Conservation (phyloP, 2,888 invertebrate genomes). For the Pilophorus perplexus region DNA sequence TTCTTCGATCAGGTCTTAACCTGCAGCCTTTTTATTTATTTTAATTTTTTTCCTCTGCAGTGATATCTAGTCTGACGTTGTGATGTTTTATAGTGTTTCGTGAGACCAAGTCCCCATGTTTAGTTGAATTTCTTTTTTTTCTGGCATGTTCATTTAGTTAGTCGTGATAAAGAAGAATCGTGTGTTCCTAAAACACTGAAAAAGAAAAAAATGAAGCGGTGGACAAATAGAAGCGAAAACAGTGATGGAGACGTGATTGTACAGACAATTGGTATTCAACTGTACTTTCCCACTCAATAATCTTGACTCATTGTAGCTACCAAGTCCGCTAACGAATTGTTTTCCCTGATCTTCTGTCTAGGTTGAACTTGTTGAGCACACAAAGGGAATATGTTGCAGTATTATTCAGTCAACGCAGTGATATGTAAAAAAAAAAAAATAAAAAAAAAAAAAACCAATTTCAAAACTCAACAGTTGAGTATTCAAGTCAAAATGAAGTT, state of each 20-base stretch:
- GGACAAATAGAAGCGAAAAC: constrained; percentile 28
- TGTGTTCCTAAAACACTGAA: constrained; percentile 29
- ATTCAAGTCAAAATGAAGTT: too few species aligned
- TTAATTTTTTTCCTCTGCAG: too few species aligned
- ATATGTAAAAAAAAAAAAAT: too few species aligned
- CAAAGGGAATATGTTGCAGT: too few species aligned
- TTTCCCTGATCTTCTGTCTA: too few species aligned
- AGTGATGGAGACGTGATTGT: too few species aligned
- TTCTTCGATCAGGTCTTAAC: not conserved
- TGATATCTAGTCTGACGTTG: constrained; percentile 33
- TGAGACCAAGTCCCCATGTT: constrained; percentile 20
- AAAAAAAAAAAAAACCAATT: too few species aligned
- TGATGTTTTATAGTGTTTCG: constrained; percentile 17
- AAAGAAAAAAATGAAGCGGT: not conserved
- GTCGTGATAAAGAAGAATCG: constrained; percentile 28
- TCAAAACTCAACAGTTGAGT: too few species aligned
- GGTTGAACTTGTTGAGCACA: too few species aligned
- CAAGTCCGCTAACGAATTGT: not conserved
- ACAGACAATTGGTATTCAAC: too few species aligned
- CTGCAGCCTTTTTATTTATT: too few species aligned
- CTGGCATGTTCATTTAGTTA: not conserved
- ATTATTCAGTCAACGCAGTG: too few species aligned
- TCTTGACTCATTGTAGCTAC: not conserved
- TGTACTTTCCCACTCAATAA: not conserved
- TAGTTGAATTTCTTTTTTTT: not conserved